Percentiles rank a stretch among this genome's conserved stretches.
These are phyloP conservation scores for Tonatia bakeri DNA, from an alignment of 2,113 vertebrate species.

Conservation along the genomic window DNA sequence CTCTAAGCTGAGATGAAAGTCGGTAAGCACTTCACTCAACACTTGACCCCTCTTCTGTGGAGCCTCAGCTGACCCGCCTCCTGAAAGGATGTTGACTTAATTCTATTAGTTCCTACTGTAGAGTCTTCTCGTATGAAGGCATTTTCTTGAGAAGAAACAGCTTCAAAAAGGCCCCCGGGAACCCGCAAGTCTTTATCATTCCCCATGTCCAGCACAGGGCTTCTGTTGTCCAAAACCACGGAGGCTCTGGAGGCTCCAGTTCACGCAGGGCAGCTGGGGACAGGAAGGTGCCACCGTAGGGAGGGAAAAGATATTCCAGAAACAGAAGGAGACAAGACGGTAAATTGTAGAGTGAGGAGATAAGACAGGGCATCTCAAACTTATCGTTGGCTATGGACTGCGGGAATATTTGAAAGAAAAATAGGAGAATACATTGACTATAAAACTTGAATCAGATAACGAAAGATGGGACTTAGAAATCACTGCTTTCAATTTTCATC, in stretches of 20 bases:
- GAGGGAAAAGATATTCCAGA: not conserved
- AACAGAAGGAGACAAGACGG: not conserved
- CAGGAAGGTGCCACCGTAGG: not conserved
- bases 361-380: not conserved
- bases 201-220: not conserved
- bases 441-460: not conserved
- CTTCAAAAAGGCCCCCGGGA: not conserved
- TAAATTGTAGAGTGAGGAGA: not conserved
- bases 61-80: not conserved
- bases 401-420: not conserved
- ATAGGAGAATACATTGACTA: not conserved
- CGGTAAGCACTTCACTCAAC: not conserved
- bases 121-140: not conserved
- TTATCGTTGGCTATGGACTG: not conserved
- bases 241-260: not conserved
- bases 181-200: not conserved
- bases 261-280: not conserved
- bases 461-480: not conserved
- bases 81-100: not conserved
- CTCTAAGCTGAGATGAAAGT: not conserved
- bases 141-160: not conserved
- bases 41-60: not conserved
- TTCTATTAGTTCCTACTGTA: not conserved
- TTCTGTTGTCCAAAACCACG: not conserved
- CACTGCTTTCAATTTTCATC: not conserved